Evolutionary conservation across 2,797 vertebrate genomes (phyloP).

Genomic region (Todus mexicanus): DNA sequence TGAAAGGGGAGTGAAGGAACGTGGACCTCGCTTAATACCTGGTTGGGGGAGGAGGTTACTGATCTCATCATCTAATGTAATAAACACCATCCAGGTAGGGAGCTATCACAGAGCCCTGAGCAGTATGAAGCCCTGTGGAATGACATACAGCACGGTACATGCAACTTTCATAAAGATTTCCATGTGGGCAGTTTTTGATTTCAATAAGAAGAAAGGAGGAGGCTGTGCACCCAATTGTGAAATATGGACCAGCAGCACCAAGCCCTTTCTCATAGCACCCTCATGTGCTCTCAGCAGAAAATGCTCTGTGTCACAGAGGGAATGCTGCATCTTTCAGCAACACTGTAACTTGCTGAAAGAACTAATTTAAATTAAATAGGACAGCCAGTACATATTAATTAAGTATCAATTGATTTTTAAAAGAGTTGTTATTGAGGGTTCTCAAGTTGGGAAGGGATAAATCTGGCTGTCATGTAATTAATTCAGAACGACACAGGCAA

Average conservation of each 20-base stretch:
- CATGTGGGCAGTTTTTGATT: neutral
- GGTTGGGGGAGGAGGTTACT: neutral
- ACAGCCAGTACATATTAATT: conserved; percentile 72
- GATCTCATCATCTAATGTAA: conserved; percentile 20
- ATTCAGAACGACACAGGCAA: conserved; percentile 63
- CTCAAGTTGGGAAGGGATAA: conserved; percentile 66
- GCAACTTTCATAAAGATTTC: conserved; percentile 19
- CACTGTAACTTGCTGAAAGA: conserved; percentile 32
- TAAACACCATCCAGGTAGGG: neutral
- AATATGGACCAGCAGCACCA: neutral
- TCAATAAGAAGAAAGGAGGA: neutral
- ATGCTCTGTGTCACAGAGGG: neutral
- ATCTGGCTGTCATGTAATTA: conserved; percentile 68
- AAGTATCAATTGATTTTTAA: conserved; percentile 74
- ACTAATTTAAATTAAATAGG: conserved; percentile 67
- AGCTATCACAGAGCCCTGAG: neutral
- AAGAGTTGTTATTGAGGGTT: conserved; percentile 69
- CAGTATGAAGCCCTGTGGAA: neutral
- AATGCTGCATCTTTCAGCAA: neutral
- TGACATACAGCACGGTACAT: neutral
- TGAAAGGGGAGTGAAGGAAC: neutral
- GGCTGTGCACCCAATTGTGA: neutral
- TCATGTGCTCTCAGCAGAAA: conserved; percentile 30
- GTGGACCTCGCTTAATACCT: neutral
- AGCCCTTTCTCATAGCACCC: conserved; percentile 57